Evolutionary conservation across 2,888 invertebrate species (phyloP).

Genomic region (Drosophila tanythrix): DNA sequence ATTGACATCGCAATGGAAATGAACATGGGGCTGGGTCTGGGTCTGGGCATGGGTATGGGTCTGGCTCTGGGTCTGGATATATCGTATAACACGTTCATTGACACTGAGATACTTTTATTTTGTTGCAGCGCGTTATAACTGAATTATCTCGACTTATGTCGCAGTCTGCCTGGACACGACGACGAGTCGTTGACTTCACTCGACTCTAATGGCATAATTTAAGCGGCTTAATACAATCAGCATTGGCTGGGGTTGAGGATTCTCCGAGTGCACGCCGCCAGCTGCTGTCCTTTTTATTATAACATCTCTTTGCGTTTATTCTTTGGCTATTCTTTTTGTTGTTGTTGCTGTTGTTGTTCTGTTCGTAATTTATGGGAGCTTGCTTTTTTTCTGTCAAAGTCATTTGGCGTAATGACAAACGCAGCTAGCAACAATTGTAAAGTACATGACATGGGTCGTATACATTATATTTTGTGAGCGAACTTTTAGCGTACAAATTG

Average conservation of each 20-base stretch:
- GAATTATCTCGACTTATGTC: conserved; percentile 73
- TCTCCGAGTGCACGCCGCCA: conserved; percentile 39
- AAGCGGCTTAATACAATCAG: conserved; percentile 65
- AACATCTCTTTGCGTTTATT: conserved; percentile 12
- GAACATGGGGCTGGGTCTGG: not conserved
- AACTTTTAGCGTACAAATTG: conserved; percentile 60
- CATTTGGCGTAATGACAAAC: conserved; percentile 72
- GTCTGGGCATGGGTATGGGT: not conserved
- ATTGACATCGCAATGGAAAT: conserved; percentile 33
- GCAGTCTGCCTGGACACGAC: conserved; percentile 40
- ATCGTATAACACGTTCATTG: conserved; percentile 49
- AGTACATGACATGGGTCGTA: conserved; percentile 70
- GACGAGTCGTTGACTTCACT: conserved; percentile 65
- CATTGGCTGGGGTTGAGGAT: conserved; percentile 14
- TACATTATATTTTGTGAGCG: conserved; percentile 61
- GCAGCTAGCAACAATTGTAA: conserved; percentile 72
- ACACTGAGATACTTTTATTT: conserved; percentile 28
- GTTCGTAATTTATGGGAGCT: conserved; percentile 47
- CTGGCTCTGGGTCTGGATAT: conserved; percentile 2
- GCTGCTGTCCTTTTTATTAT: conserved; percentile 51
- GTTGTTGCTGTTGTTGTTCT: conserved; percentile 27
- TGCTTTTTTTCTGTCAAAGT: conserved; percentile 57
- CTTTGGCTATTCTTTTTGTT: conserved; percentile 4
- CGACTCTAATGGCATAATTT: conserved; percentile 65
- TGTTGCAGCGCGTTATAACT: conserved; percentile 59